Evolutionary conservation across 2,888 invertebrate species (phyloP).

Genomic region (Agrochola macilenta): DNA sequence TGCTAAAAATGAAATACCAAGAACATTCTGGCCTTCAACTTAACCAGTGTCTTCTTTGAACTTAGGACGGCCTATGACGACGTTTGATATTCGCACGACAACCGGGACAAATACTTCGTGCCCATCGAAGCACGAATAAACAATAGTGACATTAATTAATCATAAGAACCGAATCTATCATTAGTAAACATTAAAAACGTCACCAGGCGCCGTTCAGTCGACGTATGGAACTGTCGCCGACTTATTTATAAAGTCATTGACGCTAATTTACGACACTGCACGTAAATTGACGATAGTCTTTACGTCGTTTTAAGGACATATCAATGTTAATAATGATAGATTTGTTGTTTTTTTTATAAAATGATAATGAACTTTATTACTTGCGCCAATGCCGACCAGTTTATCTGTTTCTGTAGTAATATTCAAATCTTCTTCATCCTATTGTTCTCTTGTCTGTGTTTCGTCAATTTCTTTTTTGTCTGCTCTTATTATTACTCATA

Average conservation of each 20-base stretch:
- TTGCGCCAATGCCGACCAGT: background rate
- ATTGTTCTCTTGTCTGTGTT: conserved; percentile 8
- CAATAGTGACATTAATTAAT: conserved; percentile 62
- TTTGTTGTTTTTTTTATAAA: conserved; percentile 32
- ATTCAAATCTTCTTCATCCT: background rate
- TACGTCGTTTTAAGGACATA: conserved; percentile 50
- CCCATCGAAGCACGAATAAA: conserved; percentile 40
- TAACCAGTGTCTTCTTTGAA: conserved; percentile 17
- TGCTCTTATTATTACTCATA: conserved; percentile 31
- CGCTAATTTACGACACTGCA: conserved; percentile 67
- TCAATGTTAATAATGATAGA: conserved; percentile 52
- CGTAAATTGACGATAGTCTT: conserved; percentile 55
- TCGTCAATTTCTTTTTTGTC: conserved; percentile 26
- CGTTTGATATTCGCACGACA: conserved; percentile 26
- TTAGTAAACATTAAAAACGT: conserved; percentile 57
- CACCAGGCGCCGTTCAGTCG: conserved; percentile 54
- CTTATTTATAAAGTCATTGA: conserved; percentile 63
- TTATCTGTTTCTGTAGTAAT: background rate
- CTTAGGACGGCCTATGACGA: conserved; percentile 8
- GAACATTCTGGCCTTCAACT: conserved; percentile 19
- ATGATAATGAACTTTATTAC: conserved; percentile 5
- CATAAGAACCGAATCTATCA: conserved; percentile 60
- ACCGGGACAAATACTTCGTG: conserved; percentile 26
- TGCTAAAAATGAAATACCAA: background rate
- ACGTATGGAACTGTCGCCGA: conserved; percentile 36